These are phyloP conservation scores for Mirza zaza DNA, from an alignment of 2,113 vertebrate genomes.

Conservation along the genomic window DNA sequence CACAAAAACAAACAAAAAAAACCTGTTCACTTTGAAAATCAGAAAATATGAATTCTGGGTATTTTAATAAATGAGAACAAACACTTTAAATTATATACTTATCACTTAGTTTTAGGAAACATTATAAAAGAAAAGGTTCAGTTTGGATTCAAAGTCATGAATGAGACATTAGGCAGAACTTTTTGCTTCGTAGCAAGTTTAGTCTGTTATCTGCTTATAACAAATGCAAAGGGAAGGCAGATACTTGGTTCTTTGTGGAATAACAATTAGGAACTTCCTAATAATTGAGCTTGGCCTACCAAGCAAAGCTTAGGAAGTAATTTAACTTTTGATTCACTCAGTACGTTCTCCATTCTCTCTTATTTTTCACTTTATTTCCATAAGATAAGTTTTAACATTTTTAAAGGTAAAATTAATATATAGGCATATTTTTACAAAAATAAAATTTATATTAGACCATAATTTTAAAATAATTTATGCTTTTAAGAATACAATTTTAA, in stretches of 20 bases:
- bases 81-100: background rate
- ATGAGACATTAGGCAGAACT: background rate
- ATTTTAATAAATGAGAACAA: background rate
- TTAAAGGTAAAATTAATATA: constrained; percentile 30
- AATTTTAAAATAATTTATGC: constrained; percentile 24
- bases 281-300: background rate
- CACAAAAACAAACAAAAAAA: background rate
- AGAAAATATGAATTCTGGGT: background rate
- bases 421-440: constrained; percentile 20
- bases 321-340: constrained; percentile 29
- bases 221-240: constrained; percentile 8
- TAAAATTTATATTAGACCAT: background rate
- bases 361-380: background rate
- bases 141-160: background rate
- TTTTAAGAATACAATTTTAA: constrained; percentile 30
- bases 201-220: constrained; percentile 43
- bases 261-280: background rate
- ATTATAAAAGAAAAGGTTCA: background rate
- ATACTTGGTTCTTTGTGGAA: background rate
- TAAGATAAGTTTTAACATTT: constrained; percentile 8
- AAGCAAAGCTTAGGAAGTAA: constrained; percentile 36
- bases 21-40: background rate
- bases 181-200: constrained; percentile 26
- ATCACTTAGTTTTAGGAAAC: background rate
- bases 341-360: background rate